Evolutionary conservation across 2,888 invertebrate genomes (phyloP).

Genomic region (Philopedon plagiatum): DNA sequence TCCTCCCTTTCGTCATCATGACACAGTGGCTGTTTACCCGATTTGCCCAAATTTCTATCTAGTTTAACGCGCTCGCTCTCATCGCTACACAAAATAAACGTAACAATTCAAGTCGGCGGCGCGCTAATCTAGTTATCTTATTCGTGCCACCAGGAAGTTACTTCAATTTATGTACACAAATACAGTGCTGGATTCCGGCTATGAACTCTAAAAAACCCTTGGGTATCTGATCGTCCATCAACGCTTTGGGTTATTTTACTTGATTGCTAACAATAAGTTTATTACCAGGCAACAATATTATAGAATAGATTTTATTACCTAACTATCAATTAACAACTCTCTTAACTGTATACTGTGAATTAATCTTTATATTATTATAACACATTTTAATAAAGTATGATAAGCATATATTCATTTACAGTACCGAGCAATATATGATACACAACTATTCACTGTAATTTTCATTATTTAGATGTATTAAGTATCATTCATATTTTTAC

Average conservation of each 20-base stretch:
- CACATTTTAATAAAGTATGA: too few relatives aligned
- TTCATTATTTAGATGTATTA: too few relatives aligned
- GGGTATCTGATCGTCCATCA: background rate
- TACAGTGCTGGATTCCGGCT: conserved; percentile 40
- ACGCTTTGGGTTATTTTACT: background rate
- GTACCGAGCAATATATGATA: too few relatives aligned
- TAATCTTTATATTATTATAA: too few relatives aligned
- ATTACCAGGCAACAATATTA: too few relatives aligned
- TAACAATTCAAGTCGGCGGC: conserved; percentile 49
- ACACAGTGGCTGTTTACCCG: conserved; percentile 51
- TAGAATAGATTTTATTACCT: too few relatives aligned
- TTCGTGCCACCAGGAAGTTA: conserved; percentile 59
- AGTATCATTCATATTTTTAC: too few relatives aligned
- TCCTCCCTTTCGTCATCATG: conserved; percentile 37
- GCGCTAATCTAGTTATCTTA: conserved; percentile 61
- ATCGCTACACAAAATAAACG: conserved; percentile 48
- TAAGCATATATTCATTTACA: too few relatives aligned
- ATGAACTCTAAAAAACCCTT: conserved; percentile 3
- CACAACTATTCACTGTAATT: too few relatives aligned
- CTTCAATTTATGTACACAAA: conserved; percentile 60
- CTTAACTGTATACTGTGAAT: too few relatives aligned
- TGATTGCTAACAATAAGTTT: too few relatives aligned
- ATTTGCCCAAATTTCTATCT: conserved; percentile 51
- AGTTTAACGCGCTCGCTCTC: conserved; percentile 46
- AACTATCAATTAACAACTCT: too few relatives aligned